Evolutionary conservation across 2,113 vertebrate species (phyloP), one percentile per base, ranked within the genome.

Genomic region (Myotis yumanensis): DNA sequence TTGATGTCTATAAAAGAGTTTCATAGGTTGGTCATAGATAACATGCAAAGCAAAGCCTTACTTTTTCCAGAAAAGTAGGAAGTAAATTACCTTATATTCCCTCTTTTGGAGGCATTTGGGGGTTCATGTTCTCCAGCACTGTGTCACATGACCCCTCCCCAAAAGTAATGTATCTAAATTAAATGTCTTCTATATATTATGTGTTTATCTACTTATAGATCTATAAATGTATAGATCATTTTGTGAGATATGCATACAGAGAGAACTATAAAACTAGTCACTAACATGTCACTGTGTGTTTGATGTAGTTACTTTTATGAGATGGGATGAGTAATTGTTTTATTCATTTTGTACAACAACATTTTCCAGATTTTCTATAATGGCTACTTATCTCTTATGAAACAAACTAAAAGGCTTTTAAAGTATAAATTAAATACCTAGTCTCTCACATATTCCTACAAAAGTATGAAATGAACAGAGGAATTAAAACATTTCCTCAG

Each of bases 21-120:
- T 95, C 94, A 93, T 84, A 88, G 57, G 51, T 89, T 95, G 91
- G 86, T 46, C 96, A 97, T 73, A 96, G 86, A 95, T 90, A 91
- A 48, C 79, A 57, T 35, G 84, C 52, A 97, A 86, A 96, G 37
- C 51, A 95, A 71, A 77, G 30, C 23, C 59, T 89, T 83, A 7
- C 7, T 64, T 84, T 79, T 11, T 28, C 30, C 43, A 64, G 71
- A 46, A 75, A 80, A 54, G 54, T 51, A 71, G 22, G 16, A 82
- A 76, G 12, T 52, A 37, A 82, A 86, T 69, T 68, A 40, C 9
- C 32, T 28, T 77, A 7, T 81, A 10, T 62, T 23, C 10, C 35
- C 9, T 82, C n/a, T 76, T 93, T 43, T 40, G 15, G 4, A 32
- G 25, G 30, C 23, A 59, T 69, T 46, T 95, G 25, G 11, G 11